Evolutionary conservation across 2,888 invertebrate species (phyloP).

Genomic region (Eurytoma adleriae): DNA sequence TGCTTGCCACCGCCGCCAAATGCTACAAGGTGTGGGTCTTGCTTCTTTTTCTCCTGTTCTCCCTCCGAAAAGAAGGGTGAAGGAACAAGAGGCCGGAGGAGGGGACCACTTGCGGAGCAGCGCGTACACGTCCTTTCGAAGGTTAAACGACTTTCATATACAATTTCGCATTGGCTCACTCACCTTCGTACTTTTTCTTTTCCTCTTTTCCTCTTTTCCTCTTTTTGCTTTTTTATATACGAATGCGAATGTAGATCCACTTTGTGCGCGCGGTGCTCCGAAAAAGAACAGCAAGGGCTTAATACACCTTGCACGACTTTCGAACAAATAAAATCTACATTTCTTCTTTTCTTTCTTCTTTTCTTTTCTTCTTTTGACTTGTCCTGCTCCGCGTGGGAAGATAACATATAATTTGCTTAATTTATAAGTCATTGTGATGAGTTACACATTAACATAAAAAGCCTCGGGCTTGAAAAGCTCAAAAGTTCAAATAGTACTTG

Average conservation of each 20-base stretch:
- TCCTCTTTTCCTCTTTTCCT: background rate
- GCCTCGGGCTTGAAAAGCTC: too few species aligned
- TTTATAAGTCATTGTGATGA: slow-evolving; percentile 21
- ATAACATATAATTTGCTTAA: slow-evolving; percentile 14
- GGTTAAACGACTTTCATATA: slow-evolving; percentile 51
- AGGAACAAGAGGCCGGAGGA: background rate
- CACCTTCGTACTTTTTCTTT: slow-evolving; percentile 16
- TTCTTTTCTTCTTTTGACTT: too few species aligned
- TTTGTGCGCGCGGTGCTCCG: background rate
- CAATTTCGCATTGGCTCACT: slow-evolving; percentile 46
- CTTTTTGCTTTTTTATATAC: too few species aligned
- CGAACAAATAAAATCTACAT: background rate
- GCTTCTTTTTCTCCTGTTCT: background rate
- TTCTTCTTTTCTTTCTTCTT: background rate
- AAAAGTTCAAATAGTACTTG: too few species aligned
- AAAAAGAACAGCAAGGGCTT: background rate
- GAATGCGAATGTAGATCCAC: slow-evolving; percentile 4
- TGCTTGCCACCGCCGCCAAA: slow-evolving; percentile 51
- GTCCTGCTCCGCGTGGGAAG: background rate
- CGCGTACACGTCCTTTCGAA: slow-evolving; percentile 46
- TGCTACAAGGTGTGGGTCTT: slow-evolving; percentile 41
- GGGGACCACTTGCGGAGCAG: background rate
- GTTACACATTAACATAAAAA: slow-evolving; percentile 35
- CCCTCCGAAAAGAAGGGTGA: background rate
- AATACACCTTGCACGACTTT: slow-evolving; percentile 37